Conservation (phyloP, 1,140 invertebrate genomes). For the Polyergus mexicanus region DNA sequence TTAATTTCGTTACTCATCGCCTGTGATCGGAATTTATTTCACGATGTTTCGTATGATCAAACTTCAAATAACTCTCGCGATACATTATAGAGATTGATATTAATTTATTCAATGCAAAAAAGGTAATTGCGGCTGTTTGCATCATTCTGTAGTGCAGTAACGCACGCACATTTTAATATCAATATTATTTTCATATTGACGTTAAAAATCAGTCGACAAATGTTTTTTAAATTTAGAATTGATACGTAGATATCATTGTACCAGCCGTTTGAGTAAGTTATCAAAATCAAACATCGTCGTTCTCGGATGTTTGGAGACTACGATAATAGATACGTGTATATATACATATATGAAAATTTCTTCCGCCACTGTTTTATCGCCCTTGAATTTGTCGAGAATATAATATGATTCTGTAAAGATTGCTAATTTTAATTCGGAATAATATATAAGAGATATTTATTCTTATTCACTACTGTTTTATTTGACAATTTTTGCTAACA, state of each 20-base stretch:
- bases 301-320: conserved; percentile 23
- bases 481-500: not conserved
- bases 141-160: not conserved
- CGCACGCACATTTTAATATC: not conserved
- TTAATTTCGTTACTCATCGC: not conserved
- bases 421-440: not conserved
- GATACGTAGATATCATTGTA: conserved; percentile 31
- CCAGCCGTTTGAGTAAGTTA: conserved; percentile 62
- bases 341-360: not conserved
- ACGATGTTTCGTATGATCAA: not conserved
- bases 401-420: conserved; percentile 10
- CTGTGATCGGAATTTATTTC: not conserved
- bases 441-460: not conserved
- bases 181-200: not conserved
- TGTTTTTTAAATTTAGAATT: conserved; percentile 36
- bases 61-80: not conserved
- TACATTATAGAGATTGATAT: not conserved
- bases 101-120: conserved; percentile 11
- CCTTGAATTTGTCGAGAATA: not conserved
- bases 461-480: not conserved
- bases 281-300: conserved; percentile 63
- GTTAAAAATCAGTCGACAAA: not conserved
- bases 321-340: conserved; percentile 52
- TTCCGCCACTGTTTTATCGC: not conserved
- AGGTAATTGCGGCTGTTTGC: not conserved